These are phyloP conservation scores for Oxyteleia sp. DNA, from an alignment of 2,888 invertebrate genomes.

Conservation along the genomic window DNA sequence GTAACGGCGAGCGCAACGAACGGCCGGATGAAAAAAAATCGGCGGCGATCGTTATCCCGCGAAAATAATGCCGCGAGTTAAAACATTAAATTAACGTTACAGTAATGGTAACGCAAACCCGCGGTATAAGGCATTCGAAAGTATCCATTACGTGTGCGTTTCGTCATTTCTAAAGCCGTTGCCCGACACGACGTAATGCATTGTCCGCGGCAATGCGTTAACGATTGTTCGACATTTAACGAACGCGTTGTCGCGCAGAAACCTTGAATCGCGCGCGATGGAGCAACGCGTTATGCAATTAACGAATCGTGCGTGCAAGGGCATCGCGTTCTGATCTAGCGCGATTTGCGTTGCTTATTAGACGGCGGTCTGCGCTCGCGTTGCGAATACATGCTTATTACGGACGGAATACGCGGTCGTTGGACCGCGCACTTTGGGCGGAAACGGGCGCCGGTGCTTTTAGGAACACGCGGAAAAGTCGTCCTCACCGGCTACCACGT, in stretches of 20 bases:
- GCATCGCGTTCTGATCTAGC: slow-evolving; percentile 78
- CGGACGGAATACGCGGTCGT: too few species aligned
- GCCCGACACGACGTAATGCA: slow-evolving; percentile 43
- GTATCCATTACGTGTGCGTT: slow-evolving; percentile 65
- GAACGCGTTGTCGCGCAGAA: slow-evolving; percentile 65
- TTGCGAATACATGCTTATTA: too few species aligned
- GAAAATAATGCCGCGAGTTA: slow-evolving; percentile 46
- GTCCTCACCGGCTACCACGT: too few species aligned
- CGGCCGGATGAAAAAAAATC: slow-evolving; percentile 45
- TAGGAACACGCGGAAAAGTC: too few species aligned
- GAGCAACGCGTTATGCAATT: slow-evolving; percentile 69
- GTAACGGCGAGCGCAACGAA: slow-evolving; percentile 33
- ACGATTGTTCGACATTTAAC: slow-evolving; percentile 66
- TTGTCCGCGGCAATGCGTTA: slow-evolving; percentile 46
- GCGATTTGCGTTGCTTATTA: slow-evolving; percentile 84
- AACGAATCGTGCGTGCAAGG: slow-evolving; percentile 76
- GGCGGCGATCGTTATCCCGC: slow-evolving; percentile 56
- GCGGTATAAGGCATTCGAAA: slow-evolving; percentile 65
- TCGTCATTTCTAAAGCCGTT: slow-evolving; percentile 63
- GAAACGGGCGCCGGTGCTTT: too few species aligned
- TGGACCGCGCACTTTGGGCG: too few species aligned
- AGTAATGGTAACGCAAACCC: slow-evolving; percentile 59
- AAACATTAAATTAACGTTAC: slow-evolving; percentile 56
- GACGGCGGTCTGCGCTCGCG: slow-evolving; percentile 72
- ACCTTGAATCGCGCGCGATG: slow-evolving; percentile 60